Conservation (phyloP, 2,888 invertebrate species). For the Orchesellides sinensis region DNA sequence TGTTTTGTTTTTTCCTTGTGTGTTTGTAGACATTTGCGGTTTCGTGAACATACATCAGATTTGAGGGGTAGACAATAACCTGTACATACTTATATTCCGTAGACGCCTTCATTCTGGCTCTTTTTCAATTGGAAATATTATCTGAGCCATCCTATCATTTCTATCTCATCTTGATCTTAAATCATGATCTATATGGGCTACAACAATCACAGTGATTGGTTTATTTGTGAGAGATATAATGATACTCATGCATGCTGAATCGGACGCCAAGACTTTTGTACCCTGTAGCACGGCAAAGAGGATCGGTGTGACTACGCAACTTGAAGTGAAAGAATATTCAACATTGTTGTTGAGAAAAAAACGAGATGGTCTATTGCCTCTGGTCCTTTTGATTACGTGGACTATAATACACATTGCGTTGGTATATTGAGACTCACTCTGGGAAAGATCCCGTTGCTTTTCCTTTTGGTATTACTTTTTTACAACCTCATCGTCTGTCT, state of each 20-base stretch:
- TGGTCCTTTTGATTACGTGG: constrained; percentile 14
- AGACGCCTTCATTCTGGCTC: neutral
- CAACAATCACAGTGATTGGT: neutral
- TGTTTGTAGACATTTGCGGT: constrained; percentile 30
- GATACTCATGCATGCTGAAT: neutral
- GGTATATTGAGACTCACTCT: neutral
- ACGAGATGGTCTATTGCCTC: neutral
- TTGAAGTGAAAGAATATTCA: too few relatives aligned
- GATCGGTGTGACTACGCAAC: too few relatives aligned
- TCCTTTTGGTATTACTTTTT: constrained; percentile 18
- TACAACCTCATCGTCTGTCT: neutral
- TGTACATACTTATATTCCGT: neutral
- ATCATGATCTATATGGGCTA: neutral
- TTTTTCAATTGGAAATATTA: neutral
- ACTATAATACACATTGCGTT: neutral
- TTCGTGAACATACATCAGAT: neutral
- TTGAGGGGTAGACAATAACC: neutral
- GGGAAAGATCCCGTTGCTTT: constrained; percentile 54
- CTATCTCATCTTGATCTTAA: neutral
- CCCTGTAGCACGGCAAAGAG: too few relatives aligned
- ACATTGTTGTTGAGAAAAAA: neutral
- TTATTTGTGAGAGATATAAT: neutral
- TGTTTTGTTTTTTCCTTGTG: constrained; percentile 10
- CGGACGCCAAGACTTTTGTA: constrained; percentile 29
- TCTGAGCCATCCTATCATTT: neutral